A percentile compares a stretch with the other conserved stretches of the same genome.
These are phyloP conservation scores for Cecidostiba fungosa DNA, from an alignment of 2,888 invertebrate species.

Conservation along the genomic window DNA sequence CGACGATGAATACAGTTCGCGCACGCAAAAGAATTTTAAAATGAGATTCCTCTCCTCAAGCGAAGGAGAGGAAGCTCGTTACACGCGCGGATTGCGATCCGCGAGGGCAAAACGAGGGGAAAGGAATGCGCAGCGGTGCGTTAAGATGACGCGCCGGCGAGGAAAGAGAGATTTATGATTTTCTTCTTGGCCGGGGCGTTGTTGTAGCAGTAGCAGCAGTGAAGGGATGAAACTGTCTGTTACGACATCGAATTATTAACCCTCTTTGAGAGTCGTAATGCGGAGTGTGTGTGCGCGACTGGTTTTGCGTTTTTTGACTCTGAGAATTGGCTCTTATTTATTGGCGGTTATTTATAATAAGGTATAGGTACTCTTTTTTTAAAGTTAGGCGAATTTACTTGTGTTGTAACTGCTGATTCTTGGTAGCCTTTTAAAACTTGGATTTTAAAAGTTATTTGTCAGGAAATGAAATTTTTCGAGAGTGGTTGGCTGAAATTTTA, in stretches of 20 bases:
- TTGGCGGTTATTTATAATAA: neutral
- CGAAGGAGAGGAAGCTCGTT: constrained; percentile 69
- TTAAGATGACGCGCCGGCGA: constrained; percentile 61
- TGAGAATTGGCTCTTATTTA: neutral
- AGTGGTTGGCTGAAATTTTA: constrained; percentile 26
- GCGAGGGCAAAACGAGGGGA: constrained; percentile 66
- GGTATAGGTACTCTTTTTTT: too few species aligned
- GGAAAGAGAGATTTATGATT: constrained; percentile 54
- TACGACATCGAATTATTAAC: constrained; percentile 49
- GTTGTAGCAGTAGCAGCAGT: neutral
- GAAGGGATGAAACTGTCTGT: neutral
- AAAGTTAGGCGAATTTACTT: neutral
- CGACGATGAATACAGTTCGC: constrained; percentile 37
- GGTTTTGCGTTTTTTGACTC: neutral
- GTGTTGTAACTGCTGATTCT: neutral
- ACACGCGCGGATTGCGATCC: constrained; percentile 71
- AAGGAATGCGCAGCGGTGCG: constrained; percentile 69
- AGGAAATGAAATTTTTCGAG: constrained; percentile 44
- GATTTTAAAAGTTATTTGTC: neutral
- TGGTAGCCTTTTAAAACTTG: neutral
- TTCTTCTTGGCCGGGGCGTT: constrained; percentile 24
- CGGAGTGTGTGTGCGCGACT: neutral
- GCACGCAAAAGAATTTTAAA: constrained; percentile 64
- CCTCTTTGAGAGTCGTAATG: constrained; percentile 11
- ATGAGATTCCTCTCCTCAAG: constrained; percentile 61